A percentile compares a stretch with the other conserved stretches of the same genome.
Evolutionary conservation across 2,888 invertebrate genomes (phyloP).

Genomic region (Augochlorella aurata): DNA sequence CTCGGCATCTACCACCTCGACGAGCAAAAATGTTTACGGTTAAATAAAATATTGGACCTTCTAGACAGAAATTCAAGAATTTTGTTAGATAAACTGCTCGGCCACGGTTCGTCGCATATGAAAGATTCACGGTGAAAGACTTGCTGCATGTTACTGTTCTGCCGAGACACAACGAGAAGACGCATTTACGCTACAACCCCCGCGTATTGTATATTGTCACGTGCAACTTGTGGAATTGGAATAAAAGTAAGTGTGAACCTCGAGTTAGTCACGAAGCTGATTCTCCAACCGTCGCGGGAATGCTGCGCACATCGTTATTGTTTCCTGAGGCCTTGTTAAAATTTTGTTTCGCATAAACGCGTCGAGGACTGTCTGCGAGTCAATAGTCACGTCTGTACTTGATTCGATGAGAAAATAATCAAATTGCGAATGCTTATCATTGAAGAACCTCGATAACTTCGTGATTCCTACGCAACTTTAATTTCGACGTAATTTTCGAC

Average conservation of each 20-base stretch:
- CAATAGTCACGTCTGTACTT: background rate
- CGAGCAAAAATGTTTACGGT: conserved; percentile 18
- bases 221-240: background rate
- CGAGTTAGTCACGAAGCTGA: background rate
- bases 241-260: background rate
- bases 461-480: no score
- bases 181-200: background rate
- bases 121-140: background rate
- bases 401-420: no score
- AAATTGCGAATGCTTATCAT: no score
- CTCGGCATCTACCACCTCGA: background rate
- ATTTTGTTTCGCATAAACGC: background rate
- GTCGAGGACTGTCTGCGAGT: background rate
- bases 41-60: conserved; percentile 34
- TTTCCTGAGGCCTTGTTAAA: background rate
- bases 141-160: conserved; percentile 22
- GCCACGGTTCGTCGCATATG: background rate
- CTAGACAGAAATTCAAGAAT: conserved; percentile 14
- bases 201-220: background rate
- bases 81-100: conserved; percentile 20
- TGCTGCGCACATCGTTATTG: background rate
- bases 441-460: no score
- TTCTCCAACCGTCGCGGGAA: background rate
- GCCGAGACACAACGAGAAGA: background rate
- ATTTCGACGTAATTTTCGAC: no score